Base-by-base conservation (phyloP, 1,140 invertebrate genomes). In the Lepeophtheirus salmonis region DNA sequence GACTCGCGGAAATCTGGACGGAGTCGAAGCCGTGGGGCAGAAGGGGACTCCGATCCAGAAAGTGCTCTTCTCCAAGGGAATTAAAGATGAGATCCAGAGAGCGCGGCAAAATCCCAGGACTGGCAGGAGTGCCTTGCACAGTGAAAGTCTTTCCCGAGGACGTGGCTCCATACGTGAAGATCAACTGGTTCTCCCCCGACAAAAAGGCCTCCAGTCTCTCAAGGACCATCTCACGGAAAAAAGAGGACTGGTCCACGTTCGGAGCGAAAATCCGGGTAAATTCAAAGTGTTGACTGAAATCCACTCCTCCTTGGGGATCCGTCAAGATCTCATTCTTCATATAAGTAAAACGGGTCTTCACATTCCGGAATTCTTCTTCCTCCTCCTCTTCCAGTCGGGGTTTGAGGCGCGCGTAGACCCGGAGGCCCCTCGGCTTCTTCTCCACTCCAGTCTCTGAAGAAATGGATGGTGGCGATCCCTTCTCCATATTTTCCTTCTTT, bases 121-220 rank as follows among this genome's bases (percentile, higher is more conserved):
- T 73, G 13, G 71, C 70, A 1, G 78, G 74, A 17, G 80, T 82
- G 0, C 83, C 78, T 69, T 88, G 80, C 50, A 92, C 77, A 0
- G 89, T 92, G 66, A 80, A 89, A 0, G 89, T 91, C 71, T 92
- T 94, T 0, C 89, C 88, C n/a, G 79, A 79, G 69, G 79, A 82
- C n/a, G 82, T 83, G 1, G 83, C 81, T 66, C 88, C 88, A 74
- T 91, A 91, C 2, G 84, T 80, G 70, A 91, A 83, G 0, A 92
- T 73, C 0, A 88, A 80, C 59, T 80, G 81, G 71, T 83, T 83
- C 60, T 80, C 74, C 13, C 83, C 83, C 64, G 74, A 70, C 17
- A 84, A 67, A 67, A 87, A 81, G 63, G 77, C 73, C 50, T 76
- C 66, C 49, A 84, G 71, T 25, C 77, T 70, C 6, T 71, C 70